These are phyloP conservation scores for Drosophila pandora DNA, from an alignment of 1,140 invertebrate species.

Conservation along the genomic window DNA sequence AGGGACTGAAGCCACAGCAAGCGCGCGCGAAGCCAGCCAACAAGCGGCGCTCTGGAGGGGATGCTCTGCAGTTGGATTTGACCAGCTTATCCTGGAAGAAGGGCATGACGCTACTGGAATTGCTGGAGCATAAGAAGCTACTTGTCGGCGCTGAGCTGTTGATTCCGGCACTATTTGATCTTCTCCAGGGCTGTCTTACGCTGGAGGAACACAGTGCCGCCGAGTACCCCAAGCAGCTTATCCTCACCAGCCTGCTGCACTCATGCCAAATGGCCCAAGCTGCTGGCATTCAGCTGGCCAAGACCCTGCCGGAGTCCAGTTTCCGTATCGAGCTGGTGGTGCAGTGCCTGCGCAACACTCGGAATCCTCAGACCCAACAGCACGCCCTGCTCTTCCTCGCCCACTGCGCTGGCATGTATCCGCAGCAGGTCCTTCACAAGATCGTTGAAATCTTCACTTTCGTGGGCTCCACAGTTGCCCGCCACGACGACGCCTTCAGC, in stretches of 20 bases:
- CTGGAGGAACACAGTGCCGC: slow-evolving; percentile 93
- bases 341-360: slow-evolving; percentile 93
- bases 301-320: slow-evolving; percentile 84
- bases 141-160: slow-evolving; percentile 87
- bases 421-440: slow-evolving; percentile 93
- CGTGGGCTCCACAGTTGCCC: slow-evolving; percentile 94
- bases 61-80: slow-evolving; percentile 74
- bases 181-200: slow-evolving; percentile 91
- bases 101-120: slow-evolving; percentile 91
- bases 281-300: slow-evolving; percentile 80
- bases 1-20: slow-evolving; percentile 3
- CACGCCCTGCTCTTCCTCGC: slow-evolving; percentile 93
- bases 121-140: slow-evolving; percentile 93
- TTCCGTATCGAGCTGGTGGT: slow-evolving; percentile 93
- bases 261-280: slow-evolving; percentile 86
- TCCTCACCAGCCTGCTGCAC: slow-evolving; percentile 91
- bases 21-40: background rate
- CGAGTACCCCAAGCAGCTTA: slow-evolving; percentile 95
- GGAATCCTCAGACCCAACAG: slow-evolving; percentile 97
- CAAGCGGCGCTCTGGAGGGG: slow-evolving; percentile 40
- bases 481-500: slow-evolving; percentile 97
- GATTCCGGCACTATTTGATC: slow-evolving; percentile 90
- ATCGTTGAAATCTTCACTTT: slow-evolving; percentile 98
- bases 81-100: slow-evolving; percentile 90
- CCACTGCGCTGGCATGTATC: slow-evolving; percentile 89